Evolutionary conservation across 2,797 vertebrate genomes (phyloP), one percentile per base, ranked within the genome.

Genomic region (Gephyroberyx darwinii): DNA sequence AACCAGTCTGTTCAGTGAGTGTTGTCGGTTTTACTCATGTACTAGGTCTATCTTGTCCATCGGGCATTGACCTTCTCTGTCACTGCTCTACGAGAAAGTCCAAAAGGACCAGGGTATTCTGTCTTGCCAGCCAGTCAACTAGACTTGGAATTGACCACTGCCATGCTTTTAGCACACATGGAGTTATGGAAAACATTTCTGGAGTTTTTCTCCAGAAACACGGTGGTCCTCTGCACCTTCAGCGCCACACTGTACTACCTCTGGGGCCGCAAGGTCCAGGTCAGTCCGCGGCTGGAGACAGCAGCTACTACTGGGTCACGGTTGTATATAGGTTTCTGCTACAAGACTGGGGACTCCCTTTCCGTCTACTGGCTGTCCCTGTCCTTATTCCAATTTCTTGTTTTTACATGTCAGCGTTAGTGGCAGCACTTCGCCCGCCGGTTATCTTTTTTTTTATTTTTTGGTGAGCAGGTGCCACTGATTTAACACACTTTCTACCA

Each of bases 211-310:
- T 91, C 81, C 86, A 90, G 82, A 73, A 91, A 75, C 78, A 86
- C 91, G 39, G 72, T 92, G 86, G 66, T 92, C 83, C n/a, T 94
- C 84, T 92, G 92, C 64, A 90, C 91, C 51, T 30, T 93, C 43
- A 87, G 91, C 22, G 92, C 91, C 69, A 87, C 89, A 8, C 5
- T 93, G 30, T 92, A 69, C 78, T 94, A 83, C 82, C 84, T 93
- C 55, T 92, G 92, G 92, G 90, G 89, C 77, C 89, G 90, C 73
- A 72, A 86, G 71, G 86, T 90, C 82, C 91, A 94, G 93, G 93
- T 94, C 73, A 91, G 93, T 93, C 52, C 16, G 2, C 10, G 43
- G 43, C 22, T 62, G 8, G 14, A 17, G 12, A 17, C 12, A 61
- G 3, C 41, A 8, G 19, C 53, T 30, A 7, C 26, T 26, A 26